A percentile compares a stretch with the other conserved stretches of the same genome.
Conservation (phyloP, 2,113 vertebrate species). For the Grus americana region DNA sequence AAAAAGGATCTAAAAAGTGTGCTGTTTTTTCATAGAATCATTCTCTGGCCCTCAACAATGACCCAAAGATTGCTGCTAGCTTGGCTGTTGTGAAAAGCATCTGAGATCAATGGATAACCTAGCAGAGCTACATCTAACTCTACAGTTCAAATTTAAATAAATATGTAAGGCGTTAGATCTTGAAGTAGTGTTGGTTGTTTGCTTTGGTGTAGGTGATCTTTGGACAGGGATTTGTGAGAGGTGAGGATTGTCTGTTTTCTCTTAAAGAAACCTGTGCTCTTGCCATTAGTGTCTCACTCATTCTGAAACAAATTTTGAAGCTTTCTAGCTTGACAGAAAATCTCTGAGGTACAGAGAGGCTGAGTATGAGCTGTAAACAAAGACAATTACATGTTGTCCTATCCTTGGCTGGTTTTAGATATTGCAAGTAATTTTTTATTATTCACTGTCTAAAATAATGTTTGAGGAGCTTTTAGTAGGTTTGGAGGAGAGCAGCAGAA, state of each 20-base stretch:
- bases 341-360: background rate
- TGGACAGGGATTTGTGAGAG: background rate
- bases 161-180: background rate
- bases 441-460: background rate
- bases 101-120: background rate
- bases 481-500: background rate
- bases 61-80: background rate
- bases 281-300: background rate
- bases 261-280: background rate
- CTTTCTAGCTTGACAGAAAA: background rate
- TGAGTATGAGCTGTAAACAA: background rate
- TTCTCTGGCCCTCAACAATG: background rate
- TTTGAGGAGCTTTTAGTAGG: background rate
- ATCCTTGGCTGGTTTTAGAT: background rate
- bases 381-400: background rate
- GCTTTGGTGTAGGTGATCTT: background rate
- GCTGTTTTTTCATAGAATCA: background rate
- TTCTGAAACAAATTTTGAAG: background rate
- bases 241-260: background rate
- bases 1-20: background rate
- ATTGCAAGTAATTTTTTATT: background rate
- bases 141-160: background rate
- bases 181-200: background rate
- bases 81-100: background rate
- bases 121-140: background rate